phyloP scores from a whole-genome alignment of 1,140 invertebrate genomes.

The Papilio polyxenes region DNA sequence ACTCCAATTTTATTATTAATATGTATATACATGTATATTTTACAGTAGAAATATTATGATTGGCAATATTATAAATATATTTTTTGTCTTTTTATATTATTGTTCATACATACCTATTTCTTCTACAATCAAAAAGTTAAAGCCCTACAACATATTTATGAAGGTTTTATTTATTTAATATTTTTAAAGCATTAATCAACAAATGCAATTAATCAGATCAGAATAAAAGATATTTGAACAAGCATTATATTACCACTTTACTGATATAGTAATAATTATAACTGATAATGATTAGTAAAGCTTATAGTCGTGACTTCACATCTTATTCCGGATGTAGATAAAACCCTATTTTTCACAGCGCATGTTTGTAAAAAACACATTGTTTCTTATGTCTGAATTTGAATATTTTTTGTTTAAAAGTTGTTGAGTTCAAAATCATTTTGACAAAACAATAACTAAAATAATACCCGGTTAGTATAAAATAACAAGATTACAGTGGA shows the following conservation, averaged over 20 bases:
- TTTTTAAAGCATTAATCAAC: background rate
- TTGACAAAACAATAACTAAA: background rate
- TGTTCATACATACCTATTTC: background rate
- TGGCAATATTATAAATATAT: no score
- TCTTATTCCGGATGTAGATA: slow-evolving; percentile 11
- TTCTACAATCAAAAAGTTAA: background rate
- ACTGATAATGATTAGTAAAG: background rate
- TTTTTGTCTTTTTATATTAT: no score
- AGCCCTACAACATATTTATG: background rate
- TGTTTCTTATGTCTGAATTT: background rate
- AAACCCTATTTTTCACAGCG: background rate
- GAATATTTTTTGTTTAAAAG: no score
- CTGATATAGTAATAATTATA: background rate
- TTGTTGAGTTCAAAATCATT: no score
- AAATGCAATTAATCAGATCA: slow-evolving; percentile 1
- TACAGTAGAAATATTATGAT: no score
- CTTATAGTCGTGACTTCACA: background rate
- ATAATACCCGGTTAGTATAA: background rate
- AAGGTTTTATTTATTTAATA: slow-evolving; percentile 10
- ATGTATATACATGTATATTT: no score
- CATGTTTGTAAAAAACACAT: background rate
- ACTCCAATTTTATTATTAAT: no score
- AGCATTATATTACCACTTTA: background rate
- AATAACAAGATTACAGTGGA: background rate
- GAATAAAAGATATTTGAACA: slow-evolving; percentile 5